Conservation (phyloP, 1,140 invertebrate species). For the Drosophila tani region DNA sequence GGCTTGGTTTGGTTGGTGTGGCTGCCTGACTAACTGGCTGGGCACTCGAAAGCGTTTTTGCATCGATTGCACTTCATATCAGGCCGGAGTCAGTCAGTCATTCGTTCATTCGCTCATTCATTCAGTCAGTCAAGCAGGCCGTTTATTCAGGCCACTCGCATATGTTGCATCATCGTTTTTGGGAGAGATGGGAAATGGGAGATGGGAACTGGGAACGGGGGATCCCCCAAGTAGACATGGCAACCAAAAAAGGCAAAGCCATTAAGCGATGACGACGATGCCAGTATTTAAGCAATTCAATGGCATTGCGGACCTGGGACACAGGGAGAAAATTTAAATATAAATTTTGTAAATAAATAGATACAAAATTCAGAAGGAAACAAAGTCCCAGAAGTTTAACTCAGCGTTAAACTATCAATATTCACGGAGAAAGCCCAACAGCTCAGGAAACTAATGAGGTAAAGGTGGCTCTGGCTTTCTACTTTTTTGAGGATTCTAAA, state of each 20-base stretch:
- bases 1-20: not conserved
- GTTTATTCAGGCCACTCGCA: constrained; percentile 79
- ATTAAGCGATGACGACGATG: constrained; percentile 56
- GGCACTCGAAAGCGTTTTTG: constrained; percentile 79
- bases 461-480: too few species aligned
- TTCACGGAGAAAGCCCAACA: too few species aligned
- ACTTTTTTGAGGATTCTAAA: not conserved
- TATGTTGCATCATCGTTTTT: constrained; percentile 64
- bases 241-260: constrained; percentile 68
- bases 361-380: too few species aligned
- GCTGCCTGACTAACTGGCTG: constrained; percentile 3
- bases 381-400: too few species aligned
- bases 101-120: constrained; percentile 39
- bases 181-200: not conserved
- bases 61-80: constrained; percentile 83
- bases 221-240: constrained; percentile 44
- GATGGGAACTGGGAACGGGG: not conserved
- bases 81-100: constrained; percentile 54
- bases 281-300: constrained; percentile 83
- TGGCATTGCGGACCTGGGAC: constrained; percentile 63
- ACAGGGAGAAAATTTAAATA: not conserved
- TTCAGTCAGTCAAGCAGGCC: constrained; percentile 44
- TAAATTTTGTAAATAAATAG: too few species aligned
- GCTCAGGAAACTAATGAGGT: too few species aligned
- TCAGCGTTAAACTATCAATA: too few species aligned